Evolutionary conservation across 2,888 invertebrate species (phyloP).

Genomic region (Drosophila koepferae): DNA sequence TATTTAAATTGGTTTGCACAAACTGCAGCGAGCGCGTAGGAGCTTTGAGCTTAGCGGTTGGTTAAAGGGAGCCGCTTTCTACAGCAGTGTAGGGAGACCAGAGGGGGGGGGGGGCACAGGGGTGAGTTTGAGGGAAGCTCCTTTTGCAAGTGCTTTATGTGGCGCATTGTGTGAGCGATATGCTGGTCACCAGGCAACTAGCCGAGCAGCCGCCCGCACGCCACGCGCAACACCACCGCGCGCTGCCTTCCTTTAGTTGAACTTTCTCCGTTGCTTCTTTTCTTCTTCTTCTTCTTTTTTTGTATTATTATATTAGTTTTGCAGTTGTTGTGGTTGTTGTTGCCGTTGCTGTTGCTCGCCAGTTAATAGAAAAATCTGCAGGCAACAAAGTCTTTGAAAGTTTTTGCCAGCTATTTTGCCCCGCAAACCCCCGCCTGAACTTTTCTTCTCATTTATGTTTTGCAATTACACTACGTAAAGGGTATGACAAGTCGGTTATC

Average conservation of each 20-base stretch:
- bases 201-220: constrained; percentile 9
- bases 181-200: constrained; percentile 52
- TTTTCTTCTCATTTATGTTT: constrained; percentile 35
- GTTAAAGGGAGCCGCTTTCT: neutral
- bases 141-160: constrained; percentile 48
- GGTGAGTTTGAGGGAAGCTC: neutral
- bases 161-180: constrained; percentile 51
- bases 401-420: constrained; percentile 32
- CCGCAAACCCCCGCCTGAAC: neutral
- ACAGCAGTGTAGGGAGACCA: too few relatives aligned
- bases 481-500: neutral
- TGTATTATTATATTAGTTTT: constrained; percentile 69
- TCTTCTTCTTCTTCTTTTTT: constrained; percentile 11
- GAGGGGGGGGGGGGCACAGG: neutral
- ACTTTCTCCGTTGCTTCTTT: constrained; percentile 42
- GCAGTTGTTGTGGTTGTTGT: constrained; percentile 35
- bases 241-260: constrained; percentile 52
- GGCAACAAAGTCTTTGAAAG: constrained; percentile 66
- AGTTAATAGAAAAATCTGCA: constrained; percentile 79
- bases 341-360: constrained; percentile 42
- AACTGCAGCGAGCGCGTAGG: constrained; percentile 19
- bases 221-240: constrained; percentile 7
- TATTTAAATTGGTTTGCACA: constrained; percentile 44
- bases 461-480: neutral
- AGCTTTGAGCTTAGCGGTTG: constrained; percentile 1